Percentiles rank a stretch among this genome's conserved stretches.
These are phyloP conservation scores for Sceliomorpha sp. DNA, from an alignment of 2,888 invertebrate species.

Conservation along the genomic window DNA sequence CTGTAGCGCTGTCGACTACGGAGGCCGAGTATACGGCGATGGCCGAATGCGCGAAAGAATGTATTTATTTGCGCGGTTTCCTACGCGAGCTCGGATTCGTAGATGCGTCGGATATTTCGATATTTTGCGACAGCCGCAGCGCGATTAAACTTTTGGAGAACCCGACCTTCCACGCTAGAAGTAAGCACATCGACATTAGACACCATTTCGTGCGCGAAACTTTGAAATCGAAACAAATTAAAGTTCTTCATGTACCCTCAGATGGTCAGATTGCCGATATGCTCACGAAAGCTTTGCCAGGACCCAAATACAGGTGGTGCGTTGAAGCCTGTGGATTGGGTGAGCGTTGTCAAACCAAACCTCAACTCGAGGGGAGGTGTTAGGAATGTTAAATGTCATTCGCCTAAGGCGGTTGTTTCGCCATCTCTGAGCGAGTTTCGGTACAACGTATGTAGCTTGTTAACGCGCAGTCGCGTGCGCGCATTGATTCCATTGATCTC, in stretches of 20 bases:
- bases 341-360: background rate
- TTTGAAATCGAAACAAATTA: too few relatives aligned
- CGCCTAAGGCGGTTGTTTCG: too few relatives aligned
- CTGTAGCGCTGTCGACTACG: slow-evolving; percentile 49
- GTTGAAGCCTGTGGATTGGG: background rate
- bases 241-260: too few relatives aligned
- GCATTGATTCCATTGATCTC: too few relatives aligned
- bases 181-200: too few relatives aligned
- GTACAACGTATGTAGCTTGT: too few relatives aligned
- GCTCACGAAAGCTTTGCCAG: too few relatives aligned
- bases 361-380: background rate
- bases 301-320: background rate
- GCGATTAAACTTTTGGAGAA: slow-evolving; percentile 23
- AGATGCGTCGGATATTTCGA: slow-evolving; percentile 4
- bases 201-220: too few relatives aligned
- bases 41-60: slow-evolving; percentile 38
- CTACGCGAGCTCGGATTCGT: slow-evolving; percentile 35
- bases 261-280: too few relatives aligned
- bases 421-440: too few relatives aligned
- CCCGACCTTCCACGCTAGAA: slow-evolving; percentile 16
- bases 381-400: too few relatives aligned
- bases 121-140: slow-evolving; percentile 40
- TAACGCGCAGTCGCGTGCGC: too few relatives aligned
- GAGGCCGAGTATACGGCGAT: slow-evolving; percentile 55
- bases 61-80: slow-evolving; percentile 23